A percentile compares a stretch with the other conserved stretches of the same genome.
Evolutionary conservation across 2,888 invertebrate species (phyloP).

Genomic region (Cataglyphis albicans): DNA sequence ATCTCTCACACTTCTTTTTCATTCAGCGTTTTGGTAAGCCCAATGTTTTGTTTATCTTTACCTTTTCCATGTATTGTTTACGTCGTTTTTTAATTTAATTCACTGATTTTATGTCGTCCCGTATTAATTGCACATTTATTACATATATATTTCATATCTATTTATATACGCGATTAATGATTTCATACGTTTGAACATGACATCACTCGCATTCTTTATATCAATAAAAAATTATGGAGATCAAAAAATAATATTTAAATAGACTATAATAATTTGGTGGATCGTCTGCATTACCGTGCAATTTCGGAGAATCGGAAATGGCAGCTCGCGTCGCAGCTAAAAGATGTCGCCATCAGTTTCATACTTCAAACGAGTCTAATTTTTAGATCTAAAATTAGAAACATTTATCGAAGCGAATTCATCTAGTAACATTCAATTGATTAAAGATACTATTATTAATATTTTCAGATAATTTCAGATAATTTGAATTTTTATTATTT

Average conservation of each 20-base stretch:
- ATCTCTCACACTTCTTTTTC: constrained; percentile 45
- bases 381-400: not conserved
- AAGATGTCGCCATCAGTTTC: constrained; percentile 53
- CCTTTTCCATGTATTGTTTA: not conserved
- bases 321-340: constrained; percentile 35
- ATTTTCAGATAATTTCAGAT: not conserved
- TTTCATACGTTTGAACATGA: not conserved
- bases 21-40: constrained; percentile 66
- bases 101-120: not conserved
- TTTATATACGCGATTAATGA: not conserved
- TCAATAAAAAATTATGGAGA: not conserved
- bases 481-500: constrained; percentile 15
- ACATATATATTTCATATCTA: not conserved
- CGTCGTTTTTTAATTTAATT: not conserved
- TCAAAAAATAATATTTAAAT: not conserved
- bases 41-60: constrained; percentile 39
- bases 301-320: constrained; percentile 28
- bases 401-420: not conserved
- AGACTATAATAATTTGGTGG: not conserved
- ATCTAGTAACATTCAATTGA: not conserved
- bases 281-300: constrained; percentile 33
- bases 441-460: constrained; percentile 3
- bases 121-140: not conserved
- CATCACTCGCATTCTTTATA: not conserved
- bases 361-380: not conserved